Percentiles rank a stretch among this genome's conserved stretches.
Evolutionary conservation across 2,888 invertebrate species (phyloP).

Genomic region (Biston betularia): DNA sequence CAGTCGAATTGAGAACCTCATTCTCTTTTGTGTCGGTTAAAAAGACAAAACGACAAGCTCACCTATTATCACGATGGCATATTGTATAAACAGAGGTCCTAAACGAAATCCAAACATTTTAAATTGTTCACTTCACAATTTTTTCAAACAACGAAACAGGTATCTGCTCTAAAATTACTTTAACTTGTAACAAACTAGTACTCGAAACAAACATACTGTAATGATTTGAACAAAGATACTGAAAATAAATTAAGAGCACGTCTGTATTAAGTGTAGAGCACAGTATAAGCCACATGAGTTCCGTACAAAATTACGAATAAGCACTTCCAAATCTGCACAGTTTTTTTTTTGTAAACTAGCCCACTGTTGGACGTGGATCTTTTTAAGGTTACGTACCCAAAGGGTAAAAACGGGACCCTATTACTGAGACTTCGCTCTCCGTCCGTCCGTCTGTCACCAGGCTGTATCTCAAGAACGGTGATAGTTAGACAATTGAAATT

Average conservation of each 20-base stretch:
- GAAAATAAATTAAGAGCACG: background rate
- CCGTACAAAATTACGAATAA: background rate
- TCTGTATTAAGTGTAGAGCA: background rate
- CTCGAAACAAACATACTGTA: background rate
- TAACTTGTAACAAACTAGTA: background rate
- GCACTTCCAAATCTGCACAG: too few relatives aligned
- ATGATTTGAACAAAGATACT: background rate
- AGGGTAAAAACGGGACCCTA: too few relatives aligned
- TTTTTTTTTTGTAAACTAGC: too few relatives aligned
- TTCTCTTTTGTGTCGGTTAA: too few relatives aligned
- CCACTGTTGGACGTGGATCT: too few relatives aligned
- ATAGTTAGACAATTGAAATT: too few relatives aligned
- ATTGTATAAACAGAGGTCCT: constrained; percentile 25
- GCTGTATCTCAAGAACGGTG: too few relatives aligned
- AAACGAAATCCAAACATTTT: constrained; percentile 15
- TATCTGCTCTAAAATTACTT: background rate
- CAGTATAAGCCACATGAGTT: background rate
- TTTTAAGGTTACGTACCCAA: too few relatives aligned
- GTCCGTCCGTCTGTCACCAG: too few relatives aligned
- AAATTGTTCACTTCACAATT: background rate
- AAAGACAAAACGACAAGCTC: background rate
- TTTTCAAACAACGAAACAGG: background rate
- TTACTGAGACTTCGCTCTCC: too few relatives aligned
- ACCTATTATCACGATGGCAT: constrained; percentile 25
- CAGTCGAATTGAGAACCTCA: too few relatives aligned